Percentiles rank a stretch among this genome's conserved stretches.
Evolutionary conservation across 2,797 vertebrate species (phyloP).

Genomic region (Prionace glauca): DNA sequence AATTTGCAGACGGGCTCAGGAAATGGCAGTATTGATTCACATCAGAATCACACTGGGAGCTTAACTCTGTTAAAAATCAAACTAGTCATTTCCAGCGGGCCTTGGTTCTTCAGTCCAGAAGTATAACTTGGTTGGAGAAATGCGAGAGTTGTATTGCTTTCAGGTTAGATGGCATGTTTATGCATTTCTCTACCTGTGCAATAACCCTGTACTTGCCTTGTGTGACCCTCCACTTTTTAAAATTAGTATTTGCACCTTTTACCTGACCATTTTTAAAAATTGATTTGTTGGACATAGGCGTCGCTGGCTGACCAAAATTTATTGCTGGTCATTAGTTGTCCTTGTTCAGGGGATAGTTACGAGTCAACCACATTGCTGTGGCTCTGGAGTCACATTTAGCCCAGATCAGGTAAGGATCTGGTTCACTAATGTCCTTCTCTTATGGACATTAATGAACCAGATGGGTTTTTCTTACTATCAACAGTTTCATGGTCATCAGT

Average conservation of each 20-base stretch:
- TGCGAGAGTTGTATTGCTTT: background rate
- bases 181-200: background rate
- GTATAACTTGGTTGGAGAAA: background rate
- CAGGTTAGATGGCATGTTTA: background rate
- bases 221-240: background rate
- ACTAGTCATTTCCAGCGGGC: background rate
- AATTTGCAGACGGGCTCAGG: background rate
- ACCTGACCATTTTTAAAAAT: background rate
- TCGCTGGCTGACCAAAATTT: too few relatives aligned
- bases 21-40: background rate
- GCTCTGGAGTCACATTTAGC: too few relatives aligned
- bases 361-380: too few relatives aligned
- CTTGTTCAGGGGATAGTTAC: too few relatives aligned
- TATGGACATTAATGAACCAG: too few relatives aligned
- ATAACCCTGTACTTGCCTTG: background rate
- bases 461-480: too few relatives aligned
- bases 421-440: too few relatives aligned
- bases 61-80: background rate
- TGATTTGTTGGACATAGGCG: too few relatives aligned
- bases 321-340: too few relatives aligned
- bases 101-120: background rate
- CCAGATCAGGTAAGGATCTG: too few relatives aligned
- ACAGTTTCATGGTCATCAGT: too few relatives aligned
- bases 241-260: background rate
- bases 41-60: background rate